These are phyloP conservation scores for Chaetodon trifascialis DNA, from an alignment of 2,113 vertebrate species.

Conservation along the genomic window DNA sequence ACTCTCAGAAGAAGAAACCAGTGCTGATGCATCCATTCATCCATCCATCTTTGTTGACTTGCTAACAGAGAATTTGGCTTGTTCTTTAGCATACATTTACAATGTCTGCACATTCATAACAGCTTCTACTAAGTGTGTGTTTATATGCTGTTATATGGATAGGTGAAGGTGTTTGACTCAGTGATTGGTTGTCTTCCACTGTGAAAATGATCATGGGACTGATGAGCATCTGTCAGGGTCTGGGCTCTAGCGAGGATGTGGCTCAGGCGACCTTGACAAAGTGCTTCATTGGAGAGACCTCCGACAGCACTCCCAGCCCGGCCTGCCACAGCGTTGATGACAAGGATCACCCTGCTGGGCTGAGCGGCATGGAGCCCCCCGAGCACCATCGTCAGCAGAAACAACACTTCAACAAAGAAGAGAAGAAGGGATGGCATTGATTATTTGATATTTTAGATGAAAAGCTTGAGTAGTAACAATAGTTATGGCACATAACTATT, in stretches of 20 bases:
- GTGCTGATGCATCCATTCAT: background rate
- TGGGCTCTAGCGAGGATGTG: too few relatives aligned
- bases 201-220: background rate
- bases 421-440: background rate
- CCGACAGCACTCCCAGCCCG: too few relatives aligned
- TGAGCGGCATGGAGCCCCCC: background rate
- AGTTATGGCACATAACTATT: too few relatives aligned
- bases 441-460: background rate
- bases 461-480: too few relatives aligned
- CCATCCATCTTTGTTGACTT: too few relatives aligned
- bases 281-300: background rate
- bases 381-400: too few relatives aligned
- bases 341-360: background rate
- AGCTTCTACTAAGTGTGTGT: background rate
- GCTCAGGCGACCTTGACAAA: background rate
- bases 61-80: too few relatives aligned
- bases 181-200: background rate
- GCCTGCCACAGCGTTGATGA: background rate
- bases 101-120: background rate
- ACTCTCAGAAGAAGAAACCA: too few relatives aligned
- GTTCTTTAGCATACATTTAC: too few relatives aligned
- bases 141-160: background rate
- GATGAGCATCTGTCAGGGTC: background rate
- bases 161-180: background rate
- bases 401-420: background rate